Base-by-base conservation (phyloP, 2,113 vertebrate genomes). In the Bos indicus region DNA sequence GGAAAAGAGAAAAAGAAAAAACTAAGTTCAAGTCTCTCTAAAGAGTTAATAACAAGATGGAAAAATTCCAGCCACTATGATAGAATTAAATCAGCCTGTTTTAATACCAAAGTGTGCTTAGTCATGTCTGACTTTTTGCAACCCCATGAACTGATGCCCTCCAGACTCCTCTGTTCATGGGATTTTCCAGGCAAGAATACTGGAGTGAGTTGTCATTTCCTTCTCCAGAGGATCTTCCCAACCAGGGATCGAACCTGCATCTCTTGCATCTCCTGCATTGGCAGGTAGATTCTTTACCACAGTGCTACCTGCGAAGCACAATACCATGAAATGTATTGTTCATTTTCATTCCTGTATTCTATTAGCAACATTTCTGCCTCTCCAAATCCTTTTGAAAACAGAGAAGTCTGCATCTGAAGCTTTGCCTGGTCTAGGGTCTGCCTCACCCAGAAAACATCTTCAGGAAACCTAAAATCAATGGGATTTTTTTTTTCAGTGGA, bases 311-410 rank as follows among this genome's bases (percentile, higher is more conserved):
- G 36, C 26, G 71, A 26, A 77, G 40, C 36, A 77, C 40, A 8
- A 26, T 43, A 43, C 40, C 71, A 7, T 88, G 86, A 96, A 95
- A 84, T 59, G 12, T 36, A 91, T 46, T 92, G 64, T 7, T 96
- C 86, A n/a, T 83, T 90, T 90, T 86, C 74, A 36, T 91, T 91
- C 56, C 67, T 85, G 10, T 95, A 86, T 89, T 94, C 86, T 33
- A 30, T 64, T 93, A 87, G 48, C 25, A 51, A 40, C n/a, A 86
- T 89, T 95, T 93, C 84, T 96, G 56, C 85, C 78, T 96, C 93
- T 91, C 96, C 80, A 62, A 4, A 84, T 84, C 93, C 93, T 91
- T 96, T 71, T 80, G 52, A 86, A 96, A 97, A 80, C 51, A 92
- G 62, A 93, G 89, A 88, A 81, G 25, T 97, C 56, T 97, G n/a